Base-by-base conservation (phyloP, 2,888 invertebrate genomes). In the Dicranocentrus wangi region DNA sequence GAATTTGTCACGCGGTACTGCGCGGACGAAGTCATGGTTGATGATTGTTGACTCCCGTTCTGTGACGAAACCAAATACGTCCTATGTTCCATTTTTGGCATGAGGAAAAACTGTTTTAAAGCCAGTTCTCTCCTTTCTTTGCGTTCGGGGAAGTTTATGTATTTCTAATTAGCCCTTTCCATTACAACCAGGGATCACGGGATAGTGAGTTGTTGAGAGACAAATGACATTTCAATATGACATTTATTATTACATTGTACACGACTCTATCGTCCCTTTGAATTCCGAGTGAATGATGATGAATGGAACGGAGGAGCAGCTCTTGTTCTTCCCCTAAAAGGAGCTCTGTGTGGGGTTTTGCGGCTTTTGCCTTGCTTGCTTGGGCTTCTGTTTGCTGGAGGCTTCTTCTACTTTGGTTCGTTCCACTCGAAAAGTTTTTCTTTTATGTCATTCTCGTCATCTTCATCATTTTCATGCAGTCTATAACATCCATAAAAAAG, bases 1-100 rank as follows among this genome's bases (percentile, higher is more conserved):
- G 86, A 86, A 84, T 84, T 86, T 73, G 76, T 73, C 43, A 76
- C 78, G 66, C 81, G 85, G 72, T 79, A 81, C 47, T 82, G 73
- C 70, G 61, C 58, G 51, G 79, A 79, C 60, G 68, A 32, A 68
- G 80, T 73, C 72, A 73, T 73, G 80, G 60, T 73, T 68, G 80
- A 80, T n/a, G 80, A 79, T n/a, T n/a, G n/a, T n/a, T n/a, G n/a
- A 73, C 61, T 73, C 17, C 68, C 72, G 60, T 66, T 68, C 27
- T 68, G 78, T 28, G 77, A 77, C 28, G 80, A 80, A 55, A 80
- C 72, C 68, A 80, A 68, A 53, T 68, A 80, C 19, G 80, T 53
- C 53, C 73, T 21, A 1, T 73, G 80, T 73, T 80, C 80, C 80
- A 80, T 80, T 65, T 79, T 79, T 79, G 80, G 73, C 23, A 10